Base-by-base conservation (phyloP, 2,113 vertebrate species). In the Delphinapterus leucas region DNA sequence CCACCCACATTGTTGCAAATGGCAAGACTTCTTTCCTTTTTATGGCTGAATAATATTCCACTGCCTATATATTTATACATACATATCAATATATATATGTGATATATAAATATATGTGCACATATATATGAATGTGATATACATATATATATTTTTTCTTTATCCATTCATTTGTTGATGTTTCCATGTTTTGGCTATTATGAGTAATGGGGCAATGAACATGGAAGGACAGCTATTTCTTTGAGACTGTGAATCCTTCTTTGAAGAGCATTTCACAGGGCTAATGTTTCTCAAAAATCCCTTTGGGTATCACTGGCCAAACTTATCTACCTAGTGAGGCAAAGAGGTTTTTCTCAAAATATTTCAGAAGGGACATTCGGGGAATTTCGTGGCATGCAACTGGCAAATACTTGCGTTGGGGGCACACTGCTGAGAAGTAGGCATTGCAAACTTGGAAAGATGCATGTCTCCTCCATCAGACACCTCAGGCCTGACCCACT, bases 401-500 rank as follows among this genome's bases (percentile, higher is more conserved):
- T 89, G 88, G 93, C 31, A 44, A 41, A 67, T 41, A 91, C n/a
- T 14, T 94, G 38, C 67, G 92, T 84, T 44, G 63, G 87, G 74
- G 92, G 38, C 44, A 77, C 44, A 36, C 49, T 91, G 71, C 84
- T 71, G 58, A 70, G 65, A 53, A 6, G 12, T 14, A 71, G 85
- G 82, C 68, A 20, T 2, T 31, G 15, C 9, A 88, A 26, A 90
- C 25, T 14, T 76, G 31, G 41, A 53, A 88, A 76, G 25, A 41
- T 71, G 25, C 2, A 0, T 10, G 71, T 33, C 55, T 36, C 74
- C 38, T 93, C 15, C 6, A 65, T 2, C 44, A 82, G 33, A 23
- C 5, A 74, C 7, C 31, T 61, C 15, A 26, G 49, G 28, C 38
- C 67, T n/a, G 61, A 63, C 0, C 0, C 10, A 8, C 17, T 65